phyloP scores from a whole-genome alignment of 2,113 vertebrate species.

The Cacatua alba region DNA sequence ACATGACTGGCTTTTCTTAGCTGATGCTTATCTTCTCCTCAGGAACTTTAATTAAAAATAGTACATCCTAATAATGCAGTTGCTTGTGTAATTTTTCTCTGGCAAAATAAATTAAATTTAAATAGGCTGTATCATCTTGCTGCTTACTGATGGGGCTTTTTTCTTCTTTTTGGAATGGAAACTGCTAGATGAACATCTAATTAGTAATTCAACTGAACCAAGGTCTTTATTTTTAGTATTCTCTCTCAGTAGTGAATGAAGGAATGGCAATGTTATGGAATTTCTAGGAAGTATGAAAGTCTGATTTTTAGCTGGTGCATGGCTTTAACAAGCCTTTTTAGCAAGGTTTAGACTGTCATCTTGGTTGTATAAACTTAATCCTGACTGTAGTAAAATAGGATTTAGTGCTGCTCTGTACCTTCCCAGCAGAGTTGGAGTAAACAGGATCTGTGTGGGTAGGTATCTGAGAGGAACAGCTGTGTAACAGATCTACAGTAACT shows the following conservation, averaged over 20 bases:
- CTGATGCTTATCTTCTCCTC: constrained; percentile 8
- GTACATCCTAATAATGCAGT: not conserved
- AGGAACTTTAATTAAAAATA: constrained; percentile 46
- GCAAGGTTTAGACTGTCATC: not conserved
- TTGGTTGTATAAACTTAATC: not conserved
- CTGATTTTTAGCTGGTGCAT: not conserved
- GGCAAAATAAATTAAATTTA: not conserved
- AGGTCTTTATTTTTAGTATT: not conserved
- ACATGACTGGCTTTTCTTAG: not conserved
- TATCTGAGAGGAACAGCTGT: constrained; percentile 21
- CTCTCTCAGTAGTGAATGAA: not conserved
- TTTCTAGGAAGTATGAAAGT: not conserved
- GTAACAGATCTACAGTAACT: not conserved
- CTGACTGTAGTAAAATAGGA: not conserved
- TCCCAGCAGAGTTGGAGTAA: not conserved
- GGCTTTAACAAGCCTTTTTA: not conserved
- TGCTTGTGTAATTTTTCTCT: constrained; percentile 9
- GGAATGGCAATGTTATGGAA: not conserved
- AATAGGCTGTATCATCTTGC: not conserved
- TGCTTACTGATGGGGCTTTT: not conserved
- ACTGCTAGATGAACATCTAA: not conserved
- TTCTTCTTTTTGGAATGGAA: not conserved
- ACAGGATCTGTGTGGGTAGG: constrained; percentile 47
- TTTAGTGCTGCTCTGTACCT: constrained; percentile 1
- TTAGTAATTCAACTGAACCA: not conserved